phyloP scores from a whole-genome alignment of 2,888 invertebrate genomes.

The Oscheius sp. region DNA sequence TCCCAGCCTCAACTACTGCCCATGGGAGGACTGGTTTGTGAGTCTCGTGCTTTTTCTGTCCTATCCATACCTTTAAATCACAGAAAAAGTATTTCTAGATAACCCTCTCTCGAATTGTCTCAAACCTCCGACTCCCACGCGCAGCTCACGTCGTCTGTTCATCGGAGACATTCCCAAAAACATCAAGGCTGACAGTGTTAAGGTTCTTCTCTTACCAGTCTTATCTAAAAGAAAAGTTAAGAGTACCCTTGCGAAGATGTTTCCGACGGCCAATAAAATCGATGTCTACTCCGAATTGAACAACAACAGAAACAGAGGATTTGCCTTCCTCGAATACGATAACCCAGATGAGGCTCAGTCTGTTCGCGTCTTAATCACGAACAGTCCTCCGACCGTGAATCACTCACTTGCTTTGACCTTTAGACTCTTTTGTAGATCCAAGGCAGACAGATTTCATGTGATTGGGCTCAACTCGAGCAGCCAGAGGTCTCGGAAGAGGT shows the following conservation, averaged over 20 bases:
- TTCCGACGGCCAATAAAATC: constrained; percentile 20
- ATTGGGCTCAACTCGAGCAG: constrained; percentile 34
- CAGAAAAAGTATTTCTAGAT: neutral
- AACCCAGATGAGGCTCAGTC: constrained; percentile 9
- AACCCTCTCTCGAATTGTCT: neutral
- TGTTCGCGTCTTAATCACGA: neutral
- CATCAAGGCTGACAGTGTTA: constrained; percentile 15
- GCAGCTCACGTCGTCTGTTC: constrained; percentile 11
- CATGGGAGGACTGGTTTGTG: constrained; percentile 17
- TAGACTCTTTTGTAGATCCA: constrained; percentile 8
- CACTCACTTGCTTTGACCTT: neutral
- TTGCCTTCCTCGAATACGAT: constrained; percentile 29
- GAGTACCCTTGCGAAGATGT: constrained; percentile 8
- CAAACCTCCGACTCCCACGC: too few species aligned
- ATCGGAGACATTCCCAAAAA: constrained; percentile 36
- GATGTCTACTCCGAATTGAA: constrained; percentile 32
- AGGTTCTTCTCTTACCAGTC: neutral
- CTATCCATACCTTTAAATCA: neutral
- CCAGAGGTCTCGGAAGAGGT: constrained; percentile 24
- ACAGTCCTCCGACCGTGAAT: constrained; percentile 9
- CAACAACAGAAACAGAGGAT: constrained; percentile 23
- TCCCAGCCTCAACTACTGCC: constrained; percentile 19
- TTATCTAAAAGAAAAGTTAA: neutral
- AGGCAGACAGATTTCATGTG: constrained; percentile 29
- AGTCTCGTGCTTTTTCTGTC: neutral